Base-by-base conservation (phyloP, 2,888 invertebrate species). In the Frankliniella intonsa region DNA sequence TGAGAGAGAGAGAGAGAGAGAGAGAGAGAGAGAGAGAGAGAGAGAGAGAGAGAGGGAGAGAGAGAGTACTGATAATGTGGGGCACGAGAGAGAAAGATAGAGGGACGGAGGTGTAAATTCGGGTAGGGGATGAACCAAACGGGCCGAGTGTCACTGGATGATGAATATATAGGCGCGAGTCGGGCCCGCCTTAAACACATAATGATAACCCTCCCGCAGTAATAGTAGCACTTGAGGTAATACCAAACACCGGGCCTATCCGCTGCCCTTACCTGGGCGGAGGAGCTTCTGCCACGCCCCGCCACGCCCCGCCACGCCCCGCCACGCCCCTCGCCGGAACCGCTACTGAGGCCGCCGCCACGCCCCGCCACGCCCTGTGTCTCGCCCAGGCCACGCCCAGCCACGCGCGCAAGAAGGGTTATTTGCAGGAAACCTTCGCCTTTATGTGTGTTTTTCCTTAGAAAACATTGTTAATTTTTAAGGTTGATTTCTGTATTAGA, bases 141-240 rank as follows among this genome's bases (percentile, higher is more conserved):
- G 11, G 69, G 69, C 69, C 69, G 25, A n/a, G 69, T 76, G 69
- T 76, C 69, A 76, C 69, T 76, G 69, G 69, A 25, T 76, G 69
- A 76, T 76, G 69, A 76, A 76, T 76, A 69, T 69, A 76, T 25
- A 62, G 62, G 62, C 62, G 62, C n/a, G 62, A 62, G 69, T 0
- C 25, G 69, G 69, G 69, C 69, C 69, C 10, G 25, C 69, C 69
- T 9, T 76, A 76, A 76, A 25, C 69, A 76, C 69, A 25, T 76
- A 76, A 76, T 76, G 69, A 76, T 76, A 25, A 76, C 69, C 69
- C 25, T 76, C 22, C 69, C 22, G 22, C 69, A 25, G 69, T 76
- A 76, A 76, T 76, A 76, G 69, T 76, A 76, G 69, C 69, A 76
- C 69, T 76, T 76, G 69, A 25, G 69, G 69, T 76, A 76, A 76